phyloP scores from a whole-genome alignment of 1,140 invertebrate species.

The Drosophila virilis region DNA sequence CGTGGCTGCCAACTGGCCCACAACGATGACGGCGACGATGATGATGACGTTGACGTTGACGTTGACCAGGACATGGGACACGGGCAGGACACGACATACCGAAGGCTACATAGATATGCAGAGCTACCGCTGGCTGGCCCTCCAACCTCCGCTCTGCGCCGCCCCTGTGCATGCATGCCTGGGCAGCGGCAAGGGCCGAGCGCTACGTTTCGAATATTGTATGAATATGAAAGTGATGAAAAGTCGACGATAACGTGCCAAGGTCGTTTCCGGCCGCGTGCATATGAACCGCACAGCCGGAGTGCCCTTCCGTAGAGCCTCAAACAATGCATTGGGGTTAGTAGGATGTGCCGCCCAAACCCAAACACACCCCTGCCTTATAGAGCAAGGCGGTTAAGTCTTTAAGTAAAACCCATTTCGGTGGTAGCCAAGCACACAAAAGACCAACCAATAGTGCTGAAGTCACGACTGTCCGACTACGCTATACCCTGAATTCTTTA shows the following conservation, averaged over 20 bases:
- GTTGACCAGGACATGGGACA: constrained; percentile 14
- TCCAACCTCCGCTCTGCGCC: not conserved
- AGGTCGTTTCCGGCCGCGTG: constrained; percentile 83
- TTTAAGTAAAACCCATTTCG: constrained; percentile 63
- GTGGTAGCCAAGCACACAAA: constrained; percentile 22
- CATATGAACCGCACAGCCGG: constrained; percentile 63
- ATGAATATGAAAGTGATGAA: constrained; percentile 82
- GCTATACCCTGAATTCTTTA: no score
- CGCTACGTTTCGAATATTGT: constrained; percentile 64
- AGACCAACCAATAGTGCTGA: not conserved
- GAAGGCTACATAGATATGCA: constrained; percentile 32
- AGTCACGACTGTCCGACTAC: no score
- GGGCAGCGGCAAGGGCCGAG: not conserved
- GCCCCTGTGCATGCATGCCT: not conserved
- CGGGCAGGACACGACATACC: constrained; percentile 24
- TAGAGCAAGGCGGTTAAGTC: constrained; percentile 32
- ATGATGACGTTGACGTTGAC: constrained; percentile 18
- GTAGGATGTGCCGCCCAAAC: constrained; percentile 23
- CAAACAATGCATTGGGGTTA: constrained; percentile 74
- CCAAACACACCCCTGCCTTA: not conserved
- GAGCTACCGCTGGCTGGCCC: not conserved
- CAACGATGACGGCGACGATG: constrained; percentile 26
- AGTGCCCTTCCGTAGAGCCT: constrained; percentile 25
- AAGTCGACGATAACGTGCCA: constrained; percentile 83
- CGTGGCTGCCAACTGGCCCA: constrained; percentile 25